phyloP scores from a whole-genome alignment of 2,888 invertebrate species.

The Deroplatys truncata region DNA sequence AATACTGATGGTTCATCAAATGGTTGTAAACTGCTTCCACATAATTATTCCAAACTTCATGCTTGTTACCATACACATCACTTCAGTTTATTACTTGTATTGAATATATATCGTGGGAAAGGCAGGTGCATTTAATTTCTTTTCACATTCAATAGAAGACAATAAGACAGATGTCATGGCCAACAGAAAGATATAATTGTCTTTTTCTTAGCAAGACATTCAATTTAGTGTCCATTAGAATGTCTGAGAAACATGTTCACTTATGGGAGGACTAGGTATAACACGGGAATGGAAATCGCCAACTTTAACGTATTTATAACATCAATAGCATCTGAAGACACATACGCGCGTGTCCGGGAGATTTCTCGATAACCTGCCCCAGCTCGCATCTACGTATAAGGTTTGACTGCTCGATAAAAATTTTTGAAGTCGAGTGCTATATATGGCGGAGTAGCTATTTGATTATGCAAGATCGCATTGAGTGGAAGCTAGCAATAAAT shows the following conservation, averaged over 20 bases:
- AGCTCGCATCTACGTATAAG: constrained; percentile 30
- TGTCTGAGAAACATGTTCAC: background rate
- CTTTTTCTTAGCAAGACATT: background rate
- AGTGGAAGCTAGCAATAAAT: constrained; percentile 25
- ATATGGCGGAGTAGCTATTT: constrained; percentile 38
- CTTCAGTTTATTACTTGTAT: background rate
- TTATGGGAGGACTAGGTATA: background rate
- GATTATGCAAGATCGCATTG: constrained; percentile 29
- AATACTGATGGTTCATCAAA: no score
- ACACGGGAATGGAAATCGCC: background rate
- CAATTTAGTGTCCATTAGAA: background rate
- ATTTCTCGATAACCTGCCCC: background rate
- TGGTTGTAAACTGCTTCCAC: no score
- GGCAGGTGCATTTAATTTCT: no score
- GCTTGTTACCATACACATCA: background rate
- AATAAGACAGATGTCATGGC: background rate
- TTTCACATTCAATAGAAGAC: background rate
- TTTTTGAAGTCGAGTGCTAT: constrained; percentile 46
- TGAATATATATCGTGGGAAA: background rate
- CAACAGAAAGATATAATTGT: background rate
- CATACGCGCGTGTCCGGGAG: background rate
- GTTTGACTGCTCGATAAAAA: constrained; percentile 46
- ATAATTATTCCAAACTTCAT: no score
- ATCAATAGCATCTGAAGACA: background rate
- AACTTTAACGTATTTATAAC: constrained; percentile 11